Evolutionary conservation across 1,140 invertebrate genomes (phyloP).

Genomic region (Drosophila dunni): DNA sequence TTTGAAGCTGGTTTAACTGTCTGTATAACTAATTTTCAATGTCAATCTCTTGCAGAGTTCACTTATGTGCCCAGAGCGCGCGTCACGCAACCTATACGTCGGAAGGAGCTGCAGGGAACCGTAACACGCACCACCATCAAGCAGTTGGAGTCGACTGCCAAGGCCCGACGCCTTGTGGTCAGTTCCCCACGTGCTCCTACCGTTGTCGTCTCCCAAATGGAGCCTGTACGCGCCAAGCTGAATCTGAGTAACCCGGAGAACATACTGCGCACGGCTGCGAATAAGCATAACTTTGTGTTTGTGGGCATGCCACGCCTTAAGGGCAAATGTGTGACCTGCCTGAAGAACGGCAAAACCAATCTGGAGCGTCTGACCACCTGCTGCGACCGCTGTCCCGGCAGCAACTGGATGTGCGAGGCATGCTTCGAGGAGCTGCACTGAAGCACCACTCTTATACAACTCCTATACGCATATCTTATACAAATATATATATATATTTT

Average conservation of each 20-base stretch:
- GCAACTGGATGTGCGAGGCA: slow-evolving; percentile 73
- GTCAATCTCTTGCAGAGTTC: slow-evolving; percentile 25
- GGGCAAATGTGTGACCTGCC: slow-evolving; percentile 72
- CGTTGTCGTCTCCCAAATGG: not conserved
- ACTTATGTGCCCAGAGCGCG: not conserved
- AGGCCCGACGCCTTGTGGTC: not conserved
- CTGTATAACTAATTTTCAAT: not conserved
- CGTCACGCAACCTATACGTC: not conserved
- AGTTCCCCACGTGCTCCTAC: not conserved
- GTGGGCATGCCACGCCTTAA: slow-evolving; percentile 60
- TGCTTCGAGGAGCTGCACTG: slow-evolving; percentile 69
- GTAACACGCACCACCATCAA: slow-evolving; percentile 9
- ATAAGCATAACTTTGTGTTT: slow-evolving; percentile 63
- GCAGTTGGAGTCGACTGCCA: not conserved
- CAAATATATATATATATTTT: slow-evolving; percentile 4
- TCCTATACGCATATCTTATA: not conserved
- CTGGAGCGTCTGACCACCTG: slow-evolving; percentile 57
- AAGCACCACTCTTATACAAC: not conserved
- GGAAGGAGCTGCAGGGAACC: slow-evolving; percentile 18
- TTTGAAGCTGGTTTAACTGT: not conserved
- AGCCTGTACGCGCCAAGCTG: slow-evolving; percentile 27
- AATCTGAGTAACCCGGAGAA: slow-evolving; percentile 49
- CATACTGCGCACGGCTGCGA: slow-evolving; percentile 49
- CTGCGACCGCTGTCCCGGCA: slow-evolving; percentile 69
- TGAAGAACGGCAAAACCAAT: slow-evolving; percentile 45